Percentiles rank a stretch among this genome's conserved stretches.
Conservation (phyloP, 2,113 vertebrate species). For the Rhinopomastus cyanomelas region DNA sequence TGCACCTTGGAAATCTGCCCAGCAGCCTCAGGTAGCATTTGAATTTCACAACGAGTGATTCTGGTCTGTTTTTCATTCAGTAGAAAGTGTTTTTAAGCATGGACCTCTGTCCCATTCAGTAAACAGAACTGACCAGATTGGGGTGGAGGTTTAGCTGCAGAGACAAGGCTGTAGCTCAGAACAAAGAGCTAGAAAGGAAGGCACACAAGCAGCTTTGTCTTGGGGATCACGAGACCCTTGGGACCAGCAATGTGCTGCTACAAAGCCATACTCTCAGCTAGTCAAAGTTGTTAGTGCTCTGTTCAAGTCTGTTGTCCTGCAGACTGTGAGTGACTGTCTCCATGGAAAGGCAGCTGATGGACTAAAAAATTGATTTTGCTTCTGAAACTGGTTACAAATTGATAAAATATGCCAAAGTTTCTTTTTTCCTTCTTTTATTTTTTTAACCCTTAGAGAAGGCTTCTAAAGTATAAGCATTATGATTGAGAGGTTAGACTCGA, state of each 20-base stretch:
- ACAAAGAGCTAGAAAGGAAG: background rate
- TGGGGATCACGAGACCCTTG: background rate
- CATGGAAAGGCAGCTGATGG: background rate
- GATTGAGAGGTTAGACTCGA: background rate
- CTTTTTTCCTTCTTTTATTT: background rate
- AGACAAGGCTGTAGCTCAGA: background rate
- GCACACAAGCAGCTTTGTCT: fast-evolving
- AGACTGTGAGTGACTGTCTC: background rate
- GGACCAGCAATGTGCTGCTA: background rate
- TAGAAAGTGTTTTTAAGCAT: background rate
- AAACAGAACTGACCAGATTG: background rate
- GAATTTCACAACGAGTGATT: background rate
- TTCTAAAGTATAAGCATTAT: background rate
- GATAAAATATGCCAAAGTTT: background rate
- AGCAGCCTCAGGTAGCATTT: fast-evolving
- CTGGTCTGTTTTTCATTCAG: background rate
- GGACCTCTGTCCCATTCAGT: background rate
- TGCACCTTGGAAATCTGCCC: background rate
- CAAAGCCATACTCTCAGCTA: background rate
- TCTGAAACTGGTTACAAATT: background rate
- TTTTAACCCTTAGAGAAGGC: background rate
- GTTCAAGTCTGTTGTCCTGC: background rate
- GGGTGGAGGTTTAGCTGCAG: background rate
- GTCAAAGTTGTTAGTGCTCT: background rate
- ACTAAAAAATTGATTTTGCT: background rate